Conservation (phyloP, 2,888 invertebrate genomes). For the Cylloceria caligata region DNA sequence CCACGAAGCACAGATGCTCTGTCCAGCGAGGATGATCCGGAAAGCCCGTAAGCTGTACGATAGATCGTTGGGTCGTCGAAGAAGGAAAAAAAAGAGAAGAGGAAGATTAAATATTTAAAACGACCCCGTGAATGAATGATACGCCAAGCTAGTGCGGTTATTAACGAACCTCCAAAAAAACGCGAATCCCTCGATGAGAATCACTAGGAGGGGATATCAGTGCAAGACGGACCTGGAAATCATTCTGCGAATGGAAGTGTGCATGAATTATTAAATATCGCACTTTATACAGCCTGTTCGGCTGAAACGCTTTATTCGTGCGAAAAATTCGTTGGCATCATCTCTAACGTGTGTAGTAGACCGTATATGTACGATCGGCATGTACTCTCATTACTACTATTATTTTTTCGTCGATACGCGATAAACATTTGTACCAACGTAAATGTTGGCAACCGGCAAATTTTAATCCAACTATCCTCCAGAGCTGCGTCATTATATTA, state of each 20-base stretch:
- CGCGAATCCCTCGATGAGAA: constrained; percentile 69
- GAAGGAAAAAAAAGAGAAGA: constrained; percentile 12
- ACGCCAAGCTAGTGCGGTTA: constrained; percentile 62
- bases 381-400: constrained; percentile 38
- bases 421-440: constrained; percentile 57
- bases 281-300: constrained; percentile 69
- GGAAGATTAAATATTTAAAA: constrained; percentile 51
- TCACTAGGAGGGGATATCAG: constrained; percentile 77
- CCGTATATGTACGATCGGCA: constrained; percentile 40
- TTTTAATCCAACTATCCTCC: constrained; percentile 64
- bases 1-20: constrained; percentile 79
- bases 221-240: constrained; percentile 78
- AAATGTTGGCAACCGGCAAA: constrained; percentile 61
- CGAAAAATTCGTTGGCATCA: constrained; percentile 50
- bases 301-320: constrained; percentile 49
- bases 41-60: constrained; percentile 74
- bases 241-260: constrained; percentile 74
- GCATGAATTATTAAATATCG: constrained; percentile 71
- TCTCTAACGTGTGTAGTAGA: constrained; percentile 34
- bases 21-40: constrained; percentile 79
- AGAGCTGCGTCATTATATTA: constrained; percentile 77
- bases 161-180: constrained; percentile 81
- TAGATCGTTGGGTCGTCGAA: constrained; percentile 19
- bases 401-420: constrained; percentile 55
- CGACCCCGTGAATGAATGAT: constrained; percentile 58